A percentile compares a stretch with the other conserved stretches of the same genome.
Conservation (phyloP, 1,140 invertebrate genomes). For the Drosophila lacertosa region DNA sequence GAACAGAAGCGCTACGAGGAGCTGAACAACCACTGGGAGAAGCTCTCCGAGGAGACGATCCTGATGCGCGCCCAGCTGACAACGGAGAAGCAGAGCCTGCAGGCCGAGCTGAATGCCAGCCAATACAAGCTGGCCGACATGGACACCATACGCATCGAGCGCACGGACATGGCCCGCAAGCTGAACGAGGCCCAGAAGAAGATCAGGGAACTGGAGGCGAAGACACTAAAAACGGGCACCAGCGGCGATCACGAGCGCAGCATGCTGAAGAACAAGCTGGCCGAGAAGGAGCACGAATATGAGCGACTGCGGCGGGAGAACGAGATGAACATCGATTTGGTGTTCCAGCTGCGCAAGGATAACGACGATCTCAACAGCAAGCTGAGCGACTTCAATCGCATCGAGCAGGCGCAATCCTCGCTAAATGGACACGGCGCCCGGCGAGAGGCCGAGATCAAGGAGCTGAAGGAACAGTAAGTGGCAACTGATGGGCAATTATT, state of each 20-base stretch:
- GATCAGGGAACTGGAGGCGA: slow-evolving; percentile 83
- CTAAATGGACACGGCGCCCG: slow-evolving; percentile 90
- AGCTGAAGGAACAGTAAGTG: slow-evolving; percentile 87
- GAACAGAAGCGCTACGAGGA: slow-evolving; percentile 91
- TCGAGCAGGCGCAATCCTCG: slow-evolving; percentile 91
- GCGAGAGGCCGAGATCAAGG: slow-evolving; percentile 90
- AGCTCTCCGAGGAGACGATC: slow-evolving; percentile 92
- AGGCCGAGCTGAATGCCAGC: slow-evolving; percentile 79
- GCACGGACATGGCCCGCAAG: slow-evolving; percentile 86
- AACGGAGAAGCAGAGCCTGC: slow-evolving; percentile 90
- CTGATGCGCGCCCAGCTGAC: slow-evolving; percentile 91
- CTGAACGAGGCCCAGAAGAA: slow-evolving; percentile 88
- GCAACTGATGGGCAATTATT: too few species aligned
- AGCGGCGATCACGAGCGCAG: slow-evolving; percentile 87
- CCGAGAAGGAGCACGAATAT: slow-evolving; percentile 90
- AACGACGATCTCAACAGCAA: slow-evolving; percentile 92
- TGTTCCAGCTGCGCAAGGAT: slow-evolving; percentile 88
- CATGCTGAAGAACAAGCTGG: slow-evolving; percentile 88
- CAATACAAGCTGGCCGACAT: slow-evolving; percentile 68
- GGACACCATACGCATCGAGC: slow-evolving; percentile 72
- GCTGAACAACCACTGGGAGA: slow-evolving; percentile 91
- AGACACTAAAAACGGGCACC: slow-evolving; percentile 80
- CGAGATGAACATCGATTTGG: slow-evolving; percentile 88
- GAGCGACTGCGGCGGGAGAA: slow-evolving; percentile 90
- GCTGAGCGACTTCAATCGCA: slow-evolving; percentile 93